Conservation (phyloP, 92 coral and sea anemone species). For the Epizoanthus scotinus region DNA sequence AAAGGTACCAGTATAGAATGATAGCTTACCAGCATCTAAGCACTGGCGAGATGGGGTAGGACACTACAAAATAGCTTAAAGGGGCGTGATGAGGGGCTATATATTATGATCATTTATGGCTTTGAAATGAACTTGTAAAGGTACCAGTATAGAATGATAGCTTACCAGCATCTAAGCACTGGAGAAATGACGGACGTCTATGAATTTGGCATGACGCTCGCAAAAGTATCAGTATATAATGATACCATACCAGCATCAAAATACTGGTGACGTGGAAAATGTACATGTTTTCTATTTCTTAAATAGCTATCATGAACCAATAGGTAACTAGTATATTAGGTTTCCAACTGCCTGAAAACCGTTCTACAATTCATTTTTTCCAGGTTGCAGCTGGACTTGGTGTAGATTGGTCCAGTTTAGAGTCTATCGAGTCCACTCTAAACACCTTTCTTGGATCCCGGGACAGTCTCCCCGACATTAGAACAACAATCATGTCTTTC, state of each 20-base stretch:
- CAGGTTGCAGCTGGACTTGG: neutral
- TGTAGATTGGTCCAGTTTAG: neutral
- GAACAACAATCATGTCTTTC: neutral
- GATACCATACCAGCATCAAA: too few relatives aligned
- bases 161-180: too few relatives aligned
- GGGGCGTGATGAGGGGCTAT: too few relatives aligned
- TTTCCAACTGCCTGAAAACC: too few relatives aligned
- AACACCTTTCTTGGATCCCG: neutral
- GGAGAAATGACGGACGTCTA: constrained; percentile 51
- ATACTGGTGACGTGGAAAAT: too few relatives aligned
- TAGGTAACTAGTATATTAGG: too few relatives aligned
- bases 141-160: constrained; percentile 7
- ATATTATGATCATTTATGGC: constrained; percentile 54
- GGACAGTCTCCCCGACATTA: neutral
- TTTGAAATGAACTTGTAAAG: constrained; percentile 46
- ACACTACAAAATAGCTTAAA: too few relatives aligned
- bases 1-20: constrained; percentile 18
- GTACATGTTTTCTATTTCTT: too few relatives aligned
- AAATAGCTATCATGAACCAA: too few relatives aligned
- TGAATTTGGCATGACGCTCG: constrained; percentile 44
- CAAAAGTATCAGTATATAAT: constrained; percentile 27
- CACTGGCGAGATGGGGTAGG: constrained; percentile 32
- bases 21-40: too few relatives aligned
- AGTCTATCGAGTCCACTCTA: constrained; percentile 1
- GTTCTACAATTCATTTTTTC: neutral